Conservation (phyloP, 1,140 invertebrate genomes). For the Ceratitis capitata region DNA sequence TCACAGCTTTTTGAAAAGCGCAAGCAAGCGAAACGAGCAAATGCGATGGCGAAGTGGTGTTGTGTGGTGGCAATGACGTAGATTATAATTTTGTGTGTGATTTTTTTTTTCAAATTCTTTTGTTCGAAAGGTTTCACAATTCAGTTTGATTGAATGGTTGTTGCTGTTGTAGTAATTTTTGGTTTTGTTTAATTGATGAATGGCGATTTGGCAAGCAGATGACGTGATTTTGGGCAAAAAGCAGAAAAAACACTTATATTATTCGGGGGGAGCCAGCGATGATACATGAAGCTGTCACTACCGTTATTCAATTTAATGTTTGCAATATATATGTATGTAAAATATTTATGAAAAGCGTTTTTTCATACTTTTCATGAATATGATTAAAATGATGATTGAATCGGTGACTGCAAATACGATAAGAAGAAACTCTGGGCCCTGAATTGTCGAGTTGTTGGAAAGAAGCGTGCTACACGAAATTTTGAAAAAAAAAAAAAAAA, state of each 20-base stretch:
- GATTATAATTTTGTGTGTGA: too few species aligned
- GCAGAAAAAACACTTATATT: conserved; percentile 16
- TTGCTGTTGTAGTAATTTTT: conserved; percentile 13
- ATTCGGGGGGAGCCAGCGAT: neutral
- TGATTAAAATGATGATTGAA: neutral
- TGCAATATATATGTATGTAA: too few species aligned
- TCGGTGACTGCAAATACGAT: too few species aligned
- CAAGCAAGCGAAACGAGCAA: conserved; percentile 42
- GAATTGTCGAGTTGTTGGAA: too few species aligned
- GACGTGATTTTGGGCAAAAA: neutral
- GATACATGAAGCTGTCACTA: neutral
- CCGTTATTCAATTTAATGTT: neutral
- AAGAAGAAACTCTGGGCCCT: too few species aligned
- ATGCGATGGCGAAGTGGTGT: neutral
- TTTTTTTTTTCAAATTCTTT: neutral
- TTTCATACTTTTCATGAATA: too few species aligned
- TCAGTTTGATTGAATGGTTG: neutral
- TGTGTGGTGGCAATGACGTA: neutral
- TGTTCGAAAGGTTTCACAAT: neutral
- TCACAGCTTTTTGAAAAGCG: conserved; percentile 41
- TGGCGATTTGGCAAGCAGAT: conserved; percentile 19
- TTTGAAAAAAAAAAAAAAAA: too few species aligned
- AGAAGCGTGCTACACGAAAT: too few species aligned
- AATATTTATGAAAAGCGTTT: too few species aligned
- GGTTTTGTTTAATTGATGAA: conserved; percentile 15